Conservation (phyloP, 2,113 vertebrate species). For the Brachypodius melanocephalos region DNA sequence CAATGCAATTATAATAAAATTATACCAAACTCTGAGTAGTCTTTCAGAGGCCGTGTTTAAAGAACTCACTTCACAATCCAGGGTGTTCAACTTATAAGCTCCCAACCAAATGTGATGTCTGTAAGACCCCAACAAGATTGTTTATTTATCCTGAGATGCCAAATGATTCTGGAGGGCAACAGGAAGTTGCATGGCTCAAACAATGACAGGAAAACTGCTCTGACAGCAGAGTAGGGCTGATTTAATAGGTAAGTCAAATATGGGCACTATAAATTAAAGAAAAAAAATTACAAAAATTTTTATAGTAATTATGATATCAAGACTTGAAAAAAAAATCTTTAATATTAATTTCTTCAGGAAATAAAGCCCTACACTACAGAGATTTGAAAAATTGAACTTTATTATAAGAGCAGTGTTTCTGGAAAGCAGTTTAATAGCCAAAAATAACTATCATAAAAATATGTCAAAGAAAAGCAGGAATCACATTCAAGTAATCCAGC, state of each 20-base stretch:
- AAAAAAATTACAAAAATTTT: neutral
- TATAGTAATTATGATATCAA: neutral
- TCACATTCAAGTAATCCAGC: neutral
- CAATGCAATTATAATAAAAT: neutral
- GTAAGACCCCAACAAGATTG: neutral
- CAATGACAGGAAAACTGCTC: neutral
- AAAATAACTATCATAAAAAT: neutral
- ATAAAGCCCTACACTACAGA: neutral
- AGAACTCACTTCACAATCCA: neutral
- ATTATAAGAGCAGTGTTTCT: neutral
- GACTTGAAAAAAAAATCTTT: neutral
- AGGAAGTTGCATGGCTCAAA: neutral
- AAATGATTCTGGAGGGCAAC: neutral
- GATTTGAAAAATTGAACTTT: neutral
- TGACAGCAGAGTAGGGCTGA: neutral
- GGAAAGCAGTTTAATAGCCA: neutral
- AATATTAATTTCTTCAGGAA: neutral
- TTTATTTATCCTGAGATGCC: neutral
- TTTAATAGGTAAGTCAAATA: neutral
- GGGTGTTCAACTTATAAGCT: neutral
- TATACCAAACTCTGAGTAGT: accelerated
- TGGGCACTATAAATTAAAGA: neutral
- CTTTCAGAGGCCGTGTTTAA: neutral
- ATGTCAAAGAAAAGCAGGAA: neutral
- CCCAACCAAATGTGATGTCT: accelerated